phyloP scores from a whole-genome alignment of 2,888 invertebrate species.

The Lingula anatina region DNA sequence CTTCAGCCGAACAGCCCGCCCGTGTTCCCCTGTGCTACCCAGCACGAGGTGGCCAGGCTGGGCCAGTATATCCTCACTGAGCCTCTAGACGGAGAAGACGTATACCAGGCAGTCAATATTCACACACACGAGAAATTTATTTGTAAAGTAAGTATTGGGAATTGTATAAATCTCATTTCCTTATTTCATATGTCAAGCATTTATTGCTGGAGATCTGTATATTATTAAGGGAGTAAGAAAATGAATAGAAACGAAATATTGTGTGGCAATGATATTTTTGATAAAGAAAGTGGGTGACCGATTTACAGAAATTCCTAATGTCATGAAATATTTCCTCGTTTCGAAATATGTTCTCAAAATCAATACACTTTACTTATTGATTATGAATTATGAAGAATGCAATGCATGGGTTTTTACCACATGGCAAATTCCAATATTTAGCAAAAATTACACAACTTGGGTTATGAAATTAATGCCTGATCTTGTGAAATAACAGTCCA shows the following conservation, averaged over 20 bases:
- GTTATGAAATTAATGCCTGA: no score
- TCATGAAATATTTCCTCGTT: no score
- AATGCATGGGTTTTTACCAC: no score
- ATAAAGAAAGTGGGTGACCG: no score
- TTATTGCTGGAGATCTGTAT: neutral
- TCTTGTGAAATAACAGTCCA: no score
- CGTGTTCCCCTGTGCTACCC: conserved; percentile 19
- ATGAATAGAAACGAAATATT: neutral
- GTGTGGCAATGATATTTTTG: neutral
- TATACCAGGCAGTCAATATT: conserved; percentile 70
- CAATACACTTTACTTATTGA: no score
- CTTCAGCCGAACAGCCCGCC: conserved; percentile 35
- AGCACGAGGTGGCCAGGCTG: conserved; percentile 53
- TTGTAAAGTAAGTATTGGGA: conserved; percentile 71
- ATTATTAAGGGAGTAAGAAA: neutral
- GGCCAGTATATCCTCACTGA: conserved; percentile 79
- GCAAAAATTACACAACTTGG: no score
- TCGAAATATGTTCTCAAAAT: no score
- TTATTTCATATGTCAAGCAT: neutral
- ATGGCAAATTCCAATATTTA: no score
- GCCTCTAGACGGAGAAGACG: conserved; percentile 69
- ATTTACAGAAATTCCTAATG: neutral
- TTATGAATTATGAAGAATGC: no score
- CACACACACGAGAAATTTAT: conserved; percentile 79
- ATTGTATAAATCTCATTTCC: no score